Evolutionary conservation across 2,888 invertebrate species (phyloP), one percentile per base, ranked within the genome.

Genomic region (Hypena proboscidalis): DNA sequence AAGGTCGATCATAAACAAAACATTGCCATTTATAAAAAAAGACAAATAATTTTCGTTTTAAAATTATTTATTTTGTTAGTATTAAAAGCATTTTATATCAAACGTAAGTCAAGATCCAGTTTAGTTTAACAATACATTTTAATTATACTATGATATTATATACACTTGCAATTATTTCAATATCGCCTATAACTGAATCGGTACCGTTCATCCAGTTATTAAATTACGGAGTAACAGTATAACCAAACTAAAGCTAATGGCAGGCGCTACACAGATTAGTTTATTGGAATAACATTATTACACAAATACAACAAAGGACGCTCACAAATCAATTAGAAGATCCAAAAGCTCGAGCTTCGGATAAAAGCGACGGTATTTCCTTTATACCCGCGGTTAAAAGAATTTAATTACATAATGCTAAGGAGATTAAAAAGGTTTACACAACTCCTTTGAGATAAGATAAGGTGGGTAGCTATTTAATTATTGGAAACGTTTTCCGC

Each of bases 331-430:
- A 83, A 82, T 86, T 82, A 83, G 78, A 66, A 77, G 80, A 83
- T 81, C 79, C 77, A 48, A 75, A 77, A 83, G 74, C 80, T 77
- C 69, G 62, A 61, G 74, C 74, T 74, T 72, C 70, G 76, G 81
- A 84, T 83, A 85, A 84, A 86, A 83, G 83, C 80, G 67, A 67
- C 71, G 77, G 82, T 67, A 76, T 81, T 86, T 77, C 77, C 83
- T 85, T 85, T 85, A 85, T 84, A 79, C 74, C 75, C 71, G 80
- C 68, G 83, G 85, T 83, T 83, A 80, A 84, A 85, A 87, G 85
- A 86, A 86, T 87, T 85, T 85, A 85, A 86, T 87, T 87, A 87
- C 78, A 83, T 87, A 84, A 83, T 83, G 76, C 79, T 83, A 83
- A 79, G 76, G 60, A 84, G 84, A 85, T 86, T 86, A 85, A 85